phyloP scores from a whole-genome alignment of 1,140 invertebrate species.

The Monochamus saltuarius region DNA sequence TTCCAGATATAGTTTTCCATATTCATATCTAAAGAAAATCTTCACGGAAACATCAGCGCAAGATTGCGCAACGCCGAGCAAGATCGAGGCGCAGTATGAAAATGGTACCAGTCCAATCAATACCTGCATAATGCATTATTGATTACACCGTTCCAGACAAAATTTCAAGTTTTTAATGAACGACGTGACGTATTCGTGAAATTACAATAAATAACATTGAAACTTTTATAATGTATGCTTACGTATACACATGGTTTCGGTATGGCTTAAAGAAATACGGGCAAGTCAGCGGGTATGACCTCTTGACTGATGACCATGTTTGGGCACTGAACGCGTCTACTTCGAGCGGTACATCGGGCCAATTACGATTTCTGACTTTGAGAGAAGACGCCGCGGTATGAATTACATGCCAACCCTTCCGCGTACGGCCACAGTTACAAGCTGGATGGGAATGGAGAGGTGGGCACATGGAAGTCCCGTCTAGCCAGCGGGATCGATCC shows the following conservation, averaged over 20 bases:
- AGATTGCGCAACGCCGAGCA: no score
- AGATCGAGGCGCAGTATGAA: no score
- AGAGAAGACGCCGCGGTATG: background rate
- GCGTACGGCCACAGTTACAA: constrained; percentile 9
- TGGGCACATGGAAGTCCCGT: background rate
- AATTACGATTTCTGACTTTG: constrained; percentile 1
- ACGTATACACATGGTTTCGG: background rate
- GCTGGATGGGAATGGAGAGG: constrained; percentile 8
- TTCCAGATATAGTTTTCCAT: no score
- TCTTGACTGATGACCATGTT: constrained; percentile 19
- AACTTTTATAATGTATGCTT: constrained; percentile 5
- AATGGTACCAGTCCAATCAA: no score
- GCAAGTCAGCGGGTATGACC: no score
- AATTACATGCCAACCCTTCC: background rate
- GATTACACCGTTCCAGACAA: no score
- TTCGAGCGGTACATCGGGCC: background rate
- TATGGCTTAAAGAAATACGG: constrained; percentile 7
- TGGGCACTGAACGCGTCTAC: constrained; percentile 13
- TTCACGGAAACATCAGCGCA: no score
- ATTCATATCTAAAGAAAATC: no score
- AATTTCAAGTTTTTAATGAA: no score
- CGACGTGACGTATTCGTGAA: background rate
- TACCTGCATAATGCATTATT: no score
- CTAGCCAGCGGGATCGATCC: constrained; percentile 18
- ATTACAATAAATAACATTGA: background rate